Conservation (phyloP, 2,888 invertebrate genomes). For the Dicyrtoma fusca region DNA sequence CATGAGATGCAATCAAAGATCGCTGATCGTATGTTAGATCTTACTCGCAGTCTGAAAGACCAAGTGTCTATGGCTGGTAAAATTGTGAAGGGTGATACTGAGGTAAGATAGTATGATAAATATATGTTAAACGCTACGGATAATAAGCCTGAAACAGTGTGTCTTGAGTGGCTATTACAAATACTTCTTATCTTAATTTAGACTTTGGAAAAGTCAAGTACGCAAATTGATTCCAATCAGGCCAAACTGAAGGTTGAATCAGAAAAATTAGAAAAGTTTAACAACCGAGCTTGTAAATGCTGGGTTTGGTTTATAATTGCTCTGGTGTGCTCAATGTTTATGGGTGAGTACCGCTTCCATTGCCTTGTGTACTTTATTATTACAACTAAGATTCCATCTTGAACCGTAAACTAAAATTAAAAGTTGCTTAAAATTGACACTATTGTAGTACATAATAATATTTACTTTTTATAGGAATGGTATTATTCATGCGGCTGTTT, state of each 20-base stretch:
- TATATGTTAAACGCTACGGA: too few species aligned
- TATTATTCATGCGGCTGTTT: conserved; percentile 88
- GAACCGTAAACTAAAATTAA: neutral
- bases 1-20: conserved; percentile 88
- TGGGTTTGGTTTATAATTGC: conserved; percentile 93
- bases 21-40: conserved; percentile 88
- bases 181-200: conserved; percentile 61
- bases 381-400: neutral
- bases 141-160: too few species aligned
- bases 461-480: conserved; percentile 80
- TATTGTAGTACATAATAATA: too few species aligned
- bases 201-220: conserved; percentile 75
- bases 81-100: conserved; percentile 87
- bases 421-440: neutral
- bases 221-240: conserved; percentile 78
- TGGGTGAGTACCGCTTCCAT: too few species aligned
- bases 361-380: too few species aligned
- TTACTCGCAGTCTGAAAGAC: conserved; percentile 85
- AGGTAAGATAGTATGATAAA: conserved; percentile 64
- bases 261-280: conserved; percentile 80
- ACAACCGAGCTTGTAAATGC: conserved; percentile 85
- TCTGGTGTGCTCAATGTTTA: conserved; percentile 81
- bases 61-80: conserved; percentile 86
- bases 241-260: conserved; percentile 78
- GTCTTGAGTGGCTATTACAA: too few species aligned